A percentile compares a stretch with the other conserved stretches of the same genome.
Conservation (phyloP, 2,888 invertebrate species). For the Metallyticus violacea region DNA sequence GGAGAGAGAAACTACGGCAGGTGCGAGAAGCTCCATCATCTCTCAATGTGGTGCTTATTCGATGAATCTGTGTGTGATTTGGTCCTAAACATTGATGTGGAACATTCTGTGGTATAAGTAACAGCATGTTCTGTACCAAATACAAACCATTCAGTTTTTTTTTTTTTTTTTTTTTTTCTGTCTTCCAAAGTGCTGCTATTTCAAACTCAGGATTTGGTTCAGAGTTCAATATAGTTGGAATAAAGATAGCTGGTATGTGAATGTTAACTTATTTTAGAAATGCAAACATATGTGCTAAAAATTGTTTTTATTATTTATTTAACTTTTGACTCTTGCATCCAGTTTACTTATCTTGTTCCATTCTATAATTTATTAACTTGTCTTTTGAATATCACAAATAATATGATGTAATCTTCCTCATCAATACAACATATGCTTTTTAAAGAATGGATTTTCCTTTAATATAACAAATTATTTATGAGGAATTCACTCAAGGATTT, state of each 20-base stretch:
- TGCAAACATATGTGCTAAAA: background rate
- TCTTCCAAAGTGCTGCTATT: background rate
- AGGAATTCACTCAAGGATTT: background rate
- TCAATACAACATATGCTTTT: background rate
- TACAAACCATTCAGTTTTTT: no score
- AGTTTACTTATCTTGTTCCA: background rate
- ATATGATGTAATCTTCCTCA: background rate
- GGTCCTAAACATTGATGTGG: background rate
- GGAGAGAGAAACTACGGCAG: conserved; percentile 37
- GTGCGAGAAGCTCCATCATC: background rate
- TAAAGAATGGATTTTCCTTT: background rate
- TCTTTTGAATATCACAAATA: background rate
- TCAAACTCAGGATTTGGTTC: background rate
- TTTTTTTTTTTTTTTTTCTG: no score
- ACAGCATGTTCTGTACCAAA: background rate
- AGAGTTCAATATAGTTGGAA: background rate
- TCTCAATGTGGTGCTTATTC: conserved; percentile 1
- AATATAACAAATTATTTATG: background rate
- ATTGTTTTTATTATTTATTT: background rate
- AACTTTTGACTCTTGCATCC: background rate
- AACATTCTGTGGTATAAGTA: background rate
- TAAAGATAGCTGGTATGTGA: background rate
- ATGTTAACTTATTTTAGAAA: background rate
- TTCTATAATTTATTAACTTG: background rate
- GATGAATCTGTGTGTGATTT: background rate